Evolutionary conservation across 2,113 vertebrate species (phyloP), one percentile per base, ranked within the genome.

Genomic region (Amazona vittata): DNA sequence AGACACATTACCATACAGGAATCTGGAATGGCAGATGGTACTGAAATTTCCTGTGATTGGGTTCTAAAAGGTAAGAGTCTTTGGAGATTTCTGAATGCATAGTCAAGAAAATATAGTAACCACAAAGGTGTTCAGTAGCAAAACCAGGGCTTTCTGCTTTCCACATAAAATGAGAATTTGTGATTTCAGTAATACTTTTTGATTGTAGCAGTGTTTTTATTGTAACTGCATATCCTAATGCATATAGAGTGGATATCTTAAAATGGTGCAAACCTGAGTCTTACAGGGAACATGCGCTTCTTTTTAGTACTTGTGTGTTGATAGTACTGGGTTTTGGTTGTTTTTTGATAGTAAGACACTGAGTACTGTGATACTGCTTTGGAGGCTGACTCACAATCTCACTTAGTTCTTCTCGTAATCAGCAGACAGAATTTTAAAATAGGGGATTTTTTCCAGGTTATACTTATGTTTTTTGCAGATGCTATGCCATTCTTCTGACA

Each of bases 61-160:
- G 6, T 93, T 24, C 67, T 94, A 57, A 86, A 95, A 98, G 98
- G 98, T 98, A 98, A 98, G 95, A 60, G 33, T 60, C 20, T 37
- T 37, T 64, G 37, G 37, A 71, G 85, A 70, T 92, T 96, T 88
- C 43, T 79, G n/a, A 47, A 47, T 83, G 16, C 4, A 0, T 44
- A 19, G n/a, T 83, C 49, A 49, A 67, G 81, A 93, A n/a, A 64
- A 69, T 25, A 75, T 64, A 44, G 29, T 70, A 77, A 69, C 12
- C 6, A 33, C 44, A 15, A 12, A 76, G 20, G 6, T 44, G 8
- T 41, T 73, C 43, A 60, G 17, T 65, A 53, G 13, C 25, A 83
- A 90, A 90, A 41, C 17, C 8, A 43, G 17, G 52, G 14, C 17
- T 85, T 74, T 83, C 31, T 52, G 3, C 15, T 82, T 81, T 24